Base-by-base conservation (phyloP, 2,113 vertebrate genomes). In the Empidonax alnorum region DNA sequence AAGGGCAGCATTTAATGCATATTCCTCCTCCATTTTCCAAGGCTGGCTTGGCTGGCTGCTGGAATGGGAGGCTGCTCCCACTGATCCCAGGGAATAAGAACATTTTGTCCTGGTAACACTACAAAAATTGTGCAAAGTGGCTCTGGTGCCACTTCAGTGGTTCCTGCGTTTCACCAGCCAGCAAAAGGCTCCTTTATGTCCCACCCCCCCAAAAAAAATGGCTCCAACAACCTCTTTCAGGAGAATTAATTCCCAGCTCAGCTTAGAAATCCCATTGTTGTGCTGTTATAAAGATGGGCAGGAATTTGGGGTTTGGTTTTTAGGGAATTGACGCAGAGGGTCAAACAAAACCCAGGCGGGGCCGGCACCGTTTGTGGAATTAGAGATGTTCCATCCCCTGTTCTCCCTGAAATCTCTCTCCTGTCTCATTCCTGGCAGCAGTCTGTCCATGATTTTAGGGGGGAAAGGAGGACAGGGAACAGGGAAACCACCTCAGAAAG, bases 371-470 rank as follows among this genome's bases (percentile, higher is more conserved):
- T 7, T 53, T 49, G 12, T 84, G 24, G 12, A 73, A 61, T 35
- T 52, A 2, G 66, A 63, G 35, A 41, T 8, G 17, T 17, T 52
- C 18, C 17, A 31, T 14, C 21, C 19, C 21, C 19, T 16, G 39
- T 78, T 12, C 63, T 53, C 25, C 68, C 46, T 31, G 5, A 56
- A 55, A 47, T 3, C 7, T 2, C 12, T 27, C 7, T 2, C 12
- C 21, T 9, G 23, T 33, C 53, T 78, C 42, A 16, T 41, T 55
- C 62, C 39, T 47, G 68, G 78, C 33, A 68, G 66, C 31, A 33
- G 25, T 4, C 31, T 4, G 2, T 13, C 23, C 5, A 0, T 0
- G n/a, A 14, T 2, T 17, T n/a, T 0, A 27, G 16, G 3, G 3
- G n/a, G 27, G 37, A 49, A 42, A 76, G 44, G 2, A 77, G 41